Conservation (phyloP, 2,113 vertebrate species). For the Tympanuchus pallidicinctus region DNA sequence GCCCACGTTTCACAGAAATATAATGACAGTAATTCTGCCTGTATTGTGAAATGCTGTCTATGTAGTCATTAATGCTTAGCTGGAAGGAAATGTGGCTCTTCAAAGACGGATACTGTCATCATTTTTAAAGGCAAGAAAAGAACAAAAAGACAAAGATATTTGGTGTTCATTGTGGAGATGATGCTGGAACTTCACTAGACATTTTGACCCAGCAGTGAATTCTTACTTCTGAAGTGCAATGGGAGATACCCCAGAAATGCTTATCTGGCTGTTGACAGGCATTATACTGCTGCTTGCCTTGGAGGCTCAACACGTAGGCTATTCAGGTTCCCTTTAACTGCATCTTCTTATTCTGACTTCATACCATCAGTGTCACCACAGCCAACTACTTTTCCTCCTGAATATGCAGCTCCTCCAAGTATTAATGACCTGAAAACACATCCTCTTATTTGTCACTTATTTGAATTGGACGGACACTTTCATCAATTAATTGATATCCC, state of each 20-base stretch:
- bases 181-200: background rate
- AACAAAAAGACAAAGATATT: background rate
- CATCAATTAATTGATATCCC: background rate
- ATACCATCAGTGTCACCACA: background rate
- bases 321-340: background rate
- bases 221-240: background rate
- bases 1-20: slow-evolving; percentile 15
- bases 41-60: slow-evolving; percentile 52
- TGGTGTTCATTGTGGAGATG: background rate
- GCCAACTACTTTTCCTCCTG: background rate
- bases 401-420: background rate
- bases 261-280: background rate
- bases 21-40: slow-evolving; percentile 66
- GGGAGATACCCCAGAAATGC: background rate
- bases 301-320: background rate
- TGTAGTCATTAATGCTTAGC: slow-evolving; percentile 39
- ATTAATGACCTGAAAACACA: background rate
- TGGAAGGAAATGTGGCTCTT: background rate
- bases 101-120: background rate
- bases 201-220: background rate
- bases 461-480: background rate
- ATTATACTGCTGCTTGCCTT: background rate
- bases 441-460: background rate
- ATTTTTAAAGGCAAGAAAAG: background rate
- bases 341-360: background rate